Evolutionary conservation across 2,113 vertebrate species (phyloP).

Genomic region (Pagrus major): DNA sequence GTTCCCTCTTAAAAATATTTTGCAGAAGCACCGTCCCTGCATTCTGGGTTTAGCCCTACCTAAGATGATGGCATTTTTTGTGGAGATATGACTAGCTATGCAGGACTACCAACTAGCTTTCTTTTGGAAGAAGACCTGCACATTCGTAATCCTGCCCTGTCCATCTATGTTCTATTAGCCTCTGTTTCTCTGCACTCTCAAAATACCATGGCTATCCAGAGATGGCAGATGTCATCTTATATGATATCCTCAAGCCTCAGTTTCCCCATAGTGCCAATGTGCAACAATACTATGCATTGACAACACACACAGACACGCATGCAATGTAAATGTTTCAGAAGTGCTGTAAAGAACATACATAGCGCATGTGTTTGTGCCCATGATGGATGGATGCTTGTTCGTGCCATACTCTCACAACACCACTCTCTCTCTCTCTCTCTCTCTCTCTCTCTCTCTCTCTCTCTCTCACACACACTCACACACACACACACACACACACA

Average conservation of each 20-base stretch:
- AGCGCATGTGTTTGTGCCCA: not conserved
- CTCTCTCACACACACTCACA: not conserved
- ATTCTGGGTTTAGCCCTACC: no score
- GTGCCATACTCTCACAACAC: not conserved
- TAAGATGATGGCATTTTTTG: no score
- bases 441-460: no score
- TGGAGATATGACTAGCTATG: no score
- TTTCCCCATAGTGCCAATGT: not conserved
- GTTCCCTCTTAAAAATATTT: no score
- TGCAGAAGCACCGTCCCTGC: no score
- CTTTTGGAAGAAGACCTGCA: no score
- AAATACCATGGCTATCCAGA: no score
- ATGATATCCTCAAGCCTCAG: not conserved
- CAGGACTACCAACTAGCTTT: no score
- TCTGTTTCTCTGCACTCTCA: not conserved
- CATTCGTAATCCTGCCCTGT: no score
- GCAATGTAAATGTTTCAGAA: constrained; percentile 15
- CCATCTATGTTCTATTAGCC: no score
- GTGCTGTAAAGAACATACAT: constrained; percentile 5
- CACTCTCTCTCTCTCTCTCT: no score
- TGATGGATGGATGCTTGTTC: constrained; percentile 7
- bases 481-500: constrained; percentile 9
- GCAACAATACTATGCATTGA: not conserved
- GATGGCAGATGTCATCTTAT: not conserved
- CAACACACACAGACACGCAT: not conserved